Evolutionary conservation across 2,888 invertebrate species (phyloP), one percentile per base, ranked within the genome.

Genomic region (Dryadula phaetusa): DNA sequence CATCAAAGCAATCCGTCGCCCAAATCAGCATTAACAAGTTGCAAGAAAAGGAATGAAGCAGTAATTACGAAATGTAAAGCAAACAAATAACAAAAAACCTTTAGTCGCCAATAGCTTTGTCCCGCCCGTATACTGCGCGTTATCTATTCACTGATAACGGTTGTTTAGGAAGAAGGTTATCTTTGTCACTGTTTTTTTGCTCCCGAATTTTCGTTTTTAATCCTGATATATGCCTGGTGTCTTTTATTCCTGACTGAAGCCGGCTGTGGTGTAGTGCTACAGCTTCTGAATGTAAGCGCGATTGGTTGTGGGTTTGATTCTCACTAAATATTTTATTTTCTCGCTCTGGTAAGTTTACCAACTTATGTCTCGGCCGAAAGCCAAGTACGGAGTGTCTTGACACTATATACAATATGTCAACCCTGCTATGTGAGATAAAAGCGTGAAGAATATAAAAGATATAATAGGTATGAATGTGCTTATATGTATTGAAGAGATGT

Each of bases 1-100:
- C 25, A 14, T 32, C 16, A 32, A 52, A 52, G 28, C 4, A 32
- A 52, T 28, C 2, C 28, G 52, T 10, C 28, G 10, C 52, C 25
- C 22, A 25, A 18, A 16, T 28, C 49, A 4, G 2, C 16, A 4
- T 52, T 52, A 8, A 28, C 25, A 49, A 28, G 8, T 34, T 1
- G 7, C 8, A 25, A 49, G 25, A 32, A 49, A 28, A 16, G 6
- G 1, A 28, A 28, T 8, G 28, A 4, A 16, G 3, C 28, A 0
- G 52, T 52, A 52, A 52, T 52, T 52, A 52, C 52, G 28, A 52
- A 52, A 52, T 52, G 52, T 52, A 52, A 18, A 16, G 6, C 28
- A 52, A 16, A 28, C 52, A 32, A 32, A 18, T n/a, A n/a, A 25
- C 28, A 16, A 18, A 25, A 52, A 52, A 52, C 52, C 52, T 52